Base-by-base conservation (phyloP, 2,888 invertebrate species). In the Acronicta psi region DNA sequence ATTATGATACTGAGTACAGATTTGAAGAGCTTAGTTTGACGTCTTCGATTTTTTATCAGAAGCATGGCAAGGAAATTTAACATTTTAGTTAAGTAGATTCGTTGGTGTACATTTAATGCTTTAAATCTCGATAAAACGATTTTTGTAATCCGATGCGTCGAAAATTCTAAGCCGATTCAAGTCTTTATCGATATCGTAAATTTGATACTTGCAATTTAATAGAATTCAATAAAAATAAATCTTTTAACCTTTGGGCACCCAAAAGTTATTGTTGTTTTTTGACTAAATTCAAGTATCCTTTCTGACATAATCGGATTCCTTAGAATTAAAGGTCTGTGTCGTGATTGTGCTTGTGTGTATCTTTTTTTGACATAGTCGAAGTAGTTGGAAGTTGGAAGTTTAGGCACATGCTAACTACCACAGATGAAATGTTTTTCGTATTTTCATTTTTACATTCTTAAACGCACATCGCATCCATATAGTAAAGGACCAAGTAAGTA, bases 91-190 rank as follows among this genome's bases (percentile, higher is more conserved):
- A 29, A n/a, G 9, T 8, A n/a, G n/a, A n/a, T n/a, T 6, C n/a
- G n/a, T 1, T 34, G 6, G n/a, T 34, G 34, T 34, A 11, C 9
- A 42, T 10, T n/a, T n/a, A 10, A 11, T 29, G 49, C 38, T 37
- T 53, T 20, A 16, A 37, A 45, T 34, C 43, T 55, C 17, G 36
- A 67, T 55, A 59, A 61, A 59, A 47, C 14, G 36, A 25, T 38
- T 63, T 29, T 56, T 20, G 50, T 47, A 73, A 73, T 44, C 18
- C 40, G 47, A 73, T 59, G n/a, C 47, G 45, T 59, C 34, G 43
- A 37, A 52, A 59, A 72, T 57, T 57, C 14, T 58, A 59, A 72
- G 57, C 44, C 59, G 49, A 62, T 72, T 62, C 46, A 34, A 52
- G 29, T 34, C 14, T 69, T 49, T 45, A 59, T 44, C 70, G 53